A percentile compares a stretch with the other conserved stretches of the same genome.
phyloP scores from a whole-genome alignment of 2,797 vertebrate genomes.

The Rhynchotus rufescens region DNA sequence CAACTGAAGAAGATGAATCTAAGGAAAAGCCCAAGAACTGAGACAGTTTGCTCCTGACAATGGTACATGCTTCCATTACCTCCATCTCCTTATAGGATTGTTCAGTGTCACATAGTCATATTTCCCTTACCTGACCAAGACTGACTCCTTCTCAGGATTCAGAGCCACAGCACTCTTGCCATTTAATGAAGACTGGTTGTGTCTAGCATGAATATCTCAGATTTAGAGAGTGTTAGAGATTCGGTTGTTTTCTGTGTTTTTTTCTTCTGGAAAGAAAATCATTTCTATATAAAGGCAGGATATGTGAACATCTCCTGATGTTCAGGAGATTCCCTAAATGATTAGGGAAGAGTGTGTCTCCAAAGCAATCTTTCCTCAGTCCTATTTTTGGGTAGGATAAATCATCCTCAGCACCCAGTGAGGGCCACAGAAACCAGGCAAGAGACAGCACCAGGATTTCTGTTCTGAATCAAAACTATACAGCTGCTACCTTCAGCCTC shows the following conservation, averaged over 20 bases:
- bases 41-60: neutral
- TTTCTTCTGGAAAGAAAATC: neutral
- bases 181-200: neutral
- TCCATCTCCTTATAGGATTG: neutral
- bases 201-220: neutral
- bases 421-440: neutral
- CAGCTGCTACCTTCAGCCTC: neutral
- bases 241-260: neutral
- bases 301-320: neutral
- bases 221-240: too few relatives aligned
- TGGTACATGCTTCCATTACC: neutral
- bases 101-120: neutral
- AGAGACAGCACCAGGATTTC: rapidly evolving
- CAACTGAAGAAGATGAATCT: neutral
- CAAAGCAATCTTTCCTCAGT: neutral
- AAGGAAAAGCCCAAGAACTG: neutral
- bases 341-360: neutral
- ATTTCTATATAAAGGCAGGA: neutral
- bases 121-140: neutral
- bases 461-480: neutral
- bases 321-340: neutral
- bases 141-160: neutral
- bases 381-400: neutral
- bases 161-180: rapidly evolving
- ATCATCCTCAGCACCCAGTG: neutral